Conservation (phyloP, 2,888 invertebrate genomes). For the Eremobia ochroleuca region DNA sequence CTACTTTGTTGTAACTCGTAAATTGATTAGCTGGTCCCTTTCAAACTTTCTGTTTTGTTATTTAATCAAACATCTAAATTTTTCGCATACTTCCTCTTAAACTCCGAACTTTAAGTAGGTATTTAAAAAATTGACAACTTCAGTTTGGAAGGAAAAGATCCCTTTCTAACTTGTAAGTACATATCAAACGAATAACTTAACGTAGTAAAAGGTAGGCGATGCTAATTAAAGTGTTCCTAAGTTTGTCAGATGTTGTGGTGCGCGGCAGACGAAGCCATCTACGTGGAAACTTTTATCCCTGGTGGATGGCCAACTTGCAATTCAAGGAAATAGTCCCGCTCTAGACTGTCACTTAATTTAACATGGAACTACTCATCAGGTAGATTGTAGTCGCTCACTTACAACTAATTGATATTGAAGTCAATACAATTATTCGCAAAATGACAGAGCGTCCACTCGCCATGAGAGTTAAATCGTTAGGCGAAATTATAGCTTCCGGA, state of each 20-base stretch:
- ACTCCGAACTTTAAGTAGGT: constrained; percentile 67
- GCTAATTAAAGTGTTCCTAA: constrained; percentile 85
- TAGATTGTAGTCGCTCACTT: constrained; percentile 57
- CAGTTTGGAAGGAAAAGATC: constrained; percentile 43
- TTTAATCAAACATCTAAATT: constrained; percentile 73
- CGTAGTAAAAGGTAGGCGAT: constrained; percentile 66
- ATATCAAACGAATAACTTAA: constrained; percentile 54
- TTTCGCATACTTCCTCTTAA: constrained; percentile 67
- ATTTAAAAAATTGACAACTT: constrained; percentile 58
- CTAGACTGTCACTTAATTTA: constrained; percentile 67
- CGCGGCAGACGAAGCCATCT: constrained; percentile 75
- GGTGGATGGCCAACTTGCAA: constrained; percentile 71
- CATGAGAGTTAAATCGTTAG: constrained; percentile 45
- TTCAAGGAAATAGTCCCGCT: constrained; percentile 72
- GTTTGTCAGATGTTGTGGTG: constrained; percentile 77
- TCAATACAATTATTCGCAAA: constrained; percentile 41
- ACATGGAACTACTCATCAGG: constrained; percentile 62
- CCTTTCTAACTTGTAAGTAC: constrained; percentile 42
- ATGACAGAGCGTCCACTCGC: constrained; percentile 34
- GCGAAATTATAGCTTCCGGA: constrained; percentile 65
- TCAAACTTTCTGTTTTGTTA: constrained; percentile 64
- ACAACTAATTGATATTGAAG: constrained; percentile 43
- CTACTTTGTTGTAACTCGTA: constrained; percentile 63
- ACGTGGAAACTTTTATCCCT: constrained; percentile 80
- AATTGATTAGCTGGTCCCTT: constrained; percentile 66